phyloP scores from a whole-genome alignment of 2,888 invertebrate genomes.

The Pterostichus madidus region DNA sequence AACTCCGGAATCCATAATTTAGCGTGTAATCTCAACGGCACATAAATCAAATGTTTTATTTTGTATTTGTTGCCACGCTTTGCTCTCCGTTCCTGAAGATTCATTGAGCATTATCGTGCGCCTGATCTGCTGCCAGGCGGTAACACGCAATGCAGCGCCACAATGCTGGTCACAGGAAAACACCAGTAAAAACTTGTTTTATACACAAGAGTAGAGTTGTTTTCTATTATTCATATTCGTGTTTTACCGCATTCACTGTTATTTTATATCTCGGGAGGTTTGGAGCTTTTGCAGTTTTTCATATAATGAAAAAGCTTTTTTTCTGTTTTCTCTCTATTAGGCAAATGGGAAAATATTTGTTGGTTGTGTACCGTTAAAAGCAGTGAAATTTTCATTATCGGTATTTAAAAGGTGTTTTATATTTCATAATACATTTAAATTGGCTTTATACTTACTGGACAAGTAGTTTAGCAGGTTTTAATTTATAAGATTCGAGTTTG shows the following conservation, averaged over 20 bases:
- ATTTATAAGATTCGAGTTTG: no score
- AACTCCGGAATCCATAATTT: slow-evolving; percentile 49
- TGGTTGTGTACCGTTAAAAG: background rate
- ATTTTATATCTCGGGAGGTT: background rate
- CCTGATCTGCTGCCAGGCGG: slow-evolving; percentile 18
- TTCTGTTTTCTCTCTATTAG: background rate
- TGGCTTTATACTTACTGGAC: no score
- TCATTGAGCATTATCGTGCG: slow-evolving; percentile 32
- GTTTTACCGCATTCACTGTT: slow-evolving; percentile 18
- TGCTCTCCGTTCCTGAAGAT: slow-evolving; percentile 7
- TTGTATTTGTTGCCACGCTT: slow-evolving; percentile 23
- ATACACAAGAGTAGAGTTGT: background rate
- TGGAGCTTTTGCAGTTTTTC: background rate
- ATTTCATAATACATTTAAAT: no score
- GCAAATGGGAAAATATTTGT: background rate
- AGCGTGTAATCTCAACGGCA: slow-evolving; percentile 5
- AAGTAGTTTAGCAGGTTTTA: no score
- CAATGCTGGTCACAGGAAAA: slow-evolving; percentile 17
- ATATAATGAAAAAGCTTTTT: background rate
- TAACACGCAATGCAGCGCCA: slow-evolving; percentile 18
- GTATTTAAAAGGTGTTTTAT: no score
- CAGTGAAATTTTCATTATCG: background rate
- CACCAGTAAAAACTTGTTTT: slow-evolving; percentile 20
- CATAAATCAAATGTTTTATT: slow-evolving; percentile 45
- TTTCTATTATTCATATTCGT: slow-evolving; percentile 20